Conservation (phyloP, 2,113 vertebrate genomes). For the Orcinus orca region DNA sequence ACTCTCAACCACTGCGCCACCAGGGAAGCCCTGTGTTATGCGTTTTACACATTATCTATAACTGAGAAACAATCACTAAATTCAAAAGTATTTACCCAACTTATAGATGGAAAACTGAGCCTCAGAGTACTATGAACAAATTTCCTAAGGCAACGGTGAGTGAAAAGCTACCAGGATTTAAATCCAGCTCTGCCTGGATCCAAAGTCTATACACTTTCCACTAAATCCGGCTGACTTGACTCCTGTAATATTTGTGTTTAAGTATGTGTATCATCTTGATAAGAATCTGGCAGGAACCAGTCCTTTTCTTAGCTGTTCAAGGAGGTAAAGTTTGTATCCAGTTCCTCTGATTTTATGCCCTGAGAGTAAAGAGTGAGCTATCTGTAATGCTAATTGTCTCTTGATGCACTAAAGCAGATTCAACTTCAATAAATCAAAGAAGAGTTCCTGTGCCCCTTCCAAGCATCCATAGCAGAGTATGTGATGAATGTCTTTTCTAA, state of each 20-base stretch:
- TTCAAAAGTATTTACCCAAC: neutral
- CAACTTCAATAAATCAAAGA: conserved; percentile 60
- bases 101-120: neutral
- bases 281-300: neutral
- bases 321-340: neutral
- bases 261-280: neutral
- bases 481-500: neutral
- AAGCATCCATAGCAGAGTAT: neutral
- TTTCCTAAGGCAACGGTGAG: neutral
- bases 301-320: neutral
- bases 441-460: neutral
- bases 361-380: neutral
- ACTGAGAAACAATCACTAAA: no score
- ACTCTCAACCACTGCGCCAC: no score
- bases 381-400: conserved; percentile 51
- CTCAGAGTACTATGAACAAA: neutral
- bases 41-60: no score
- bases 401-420: conserved; percentile 41
- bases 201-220: neutral
- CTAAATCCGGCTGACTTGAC: neutral
- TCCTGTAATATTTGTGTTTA: neutral
- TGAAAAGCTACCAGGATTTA: neutral
- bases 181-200: neutral
- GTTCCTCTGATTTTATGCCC: neutral
- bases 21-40: no score